Percentiles rank a stretch among this genome's conserved stretches.
Evolutionary conservation across 2,888 invertebrate species (phyloP).

Genomic region (Eristalis arbustorum): DNA sequence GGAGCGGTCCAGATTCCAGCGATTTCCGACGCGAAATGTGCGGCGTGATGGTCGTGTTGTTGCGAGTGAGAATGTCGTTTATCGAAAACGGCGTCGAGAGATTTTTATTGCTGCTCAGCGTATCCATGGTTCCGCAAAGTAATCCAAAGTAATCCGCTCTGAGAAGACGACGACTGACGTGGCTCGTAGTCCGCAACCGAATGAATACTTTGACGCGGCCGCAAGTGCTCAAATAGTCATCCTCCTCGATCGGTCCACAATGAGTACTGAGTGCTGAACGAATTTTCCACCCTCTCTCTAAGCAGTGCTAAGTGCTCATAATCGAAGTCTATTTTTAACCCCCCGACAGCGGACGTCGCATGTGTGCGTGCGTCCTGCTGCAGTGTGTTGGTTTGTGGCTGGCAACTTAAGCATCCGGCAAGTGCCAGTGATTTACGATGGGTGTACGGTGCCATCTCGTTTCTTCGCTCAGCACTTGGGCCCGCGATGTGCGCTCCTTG

Average conservation of each 20-base stretch:
- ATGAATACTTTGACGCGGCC: constrained; percentile 62
- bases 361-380: constrained; percentile 28
- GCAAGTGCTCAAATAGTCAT: constrained; percentile 69
- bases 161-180: constrained; percentile 32
- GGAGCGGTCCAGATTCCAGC: constrained; percentile 64
- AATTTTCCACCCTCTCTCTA: constrained; percentile 64
- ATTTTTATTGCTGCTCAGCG: constrained; percentile 74
- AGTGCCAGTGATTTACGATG: constrained; percentile 69
- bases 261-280: constrained; percentile 53
- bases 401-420: constrained; percentile 68
- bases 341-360: not conserved
- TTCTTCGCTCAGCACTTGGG: constrained; percentile 26
- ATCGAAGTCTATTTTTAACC: constrained; percentile 68
- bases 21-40: constrained; percentile 73
- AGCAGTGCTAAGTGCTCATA: constrained; percentile 69
- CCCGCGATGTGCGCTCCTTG: constrained; percentile 15
- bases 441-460: constrained; percentile 50
- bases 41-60: constrained; percentile 74
- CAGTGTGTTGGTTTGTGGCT: constrained; percentile 62
- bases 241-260: constrained; percentile 67
- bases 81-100: constrained; percentile 86
- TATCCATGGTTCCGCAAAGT: constrained; percentile 59
- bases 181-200: constrained; percentile 53
- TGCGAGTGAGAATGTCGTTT: constrained; percentile 85
- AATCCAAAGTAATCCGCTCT: constrained; percentile 43